Percentiles rank a stretch among this genome's conserved stretches.
Conservation (phyloP, 2,888 invertebrate species). For the Callyntrura sp. region DNA sequence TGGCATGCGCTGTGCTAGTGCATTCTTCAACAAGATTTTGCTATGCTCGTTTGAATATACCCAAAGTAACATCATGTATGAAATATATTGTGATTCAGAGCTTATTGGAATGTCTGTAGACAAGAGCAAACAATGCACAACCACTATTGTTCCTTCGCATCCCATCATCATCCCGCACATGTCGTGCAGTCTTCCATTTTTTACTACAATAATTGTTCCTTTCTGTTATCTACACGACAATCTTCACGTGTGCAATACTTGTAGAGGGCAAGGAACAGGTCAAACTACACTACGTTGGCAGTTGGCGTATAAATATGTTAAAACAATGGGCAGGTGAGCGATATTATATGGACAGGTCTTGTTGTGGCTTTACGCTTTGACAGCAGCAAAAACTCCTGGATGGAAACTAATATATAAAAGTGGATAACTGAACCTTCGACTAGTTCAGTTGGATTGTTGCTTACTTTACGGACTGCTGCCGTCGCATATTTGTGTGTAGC, state of each 20-base stretch:
- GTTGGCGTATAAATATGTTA: neutral
- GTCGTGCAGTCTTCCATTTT: slow-evolving; percentile 22
- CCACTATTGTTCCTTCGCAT: neutral
- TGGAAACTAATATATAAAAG: slow-evolving; percentile 55
- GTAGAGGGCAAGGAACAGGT: slow-evolving; percentile 42
- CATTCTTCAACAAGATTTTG: no score
- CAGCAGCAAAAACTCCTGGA: slow-evolving; percentile 40
- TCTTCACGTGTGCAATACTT: neutral
- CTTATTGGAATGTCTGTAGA: neutral
- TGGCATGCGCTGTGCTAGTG: no score
- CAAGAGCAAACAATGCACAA: neutral
- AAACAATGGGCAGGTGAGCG: neutral
- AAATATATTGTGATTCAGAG: neutral
- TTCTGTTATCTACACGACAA: slow-evolving; percentile 1
- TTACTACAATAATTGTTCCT: slow-evolving; percentile 27
- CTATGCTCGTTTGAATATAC: neutral
- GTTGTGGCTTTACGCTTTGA: neutral
- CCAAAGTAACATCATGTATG: neutral
- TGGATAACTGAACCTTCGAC: slow-evolving; percentile 67
- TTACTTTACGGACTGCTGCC: slow-evolving; percentile 21
- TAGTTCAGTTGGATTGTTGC: slow-evolving; percentile 71
- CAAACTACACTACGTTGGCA: neutral
- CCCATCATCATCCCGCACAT: slow-evolving; percentile 9
- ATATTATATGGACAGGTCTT: neutral
- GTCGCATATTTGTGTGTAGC: slow-evolving; percentile 6